Percentiles rank a stretch among this genome's conserved stretches.
These are phyloP conservation scores for Phoebastria nigripes DNA, from an alignment of 2,797 vertebrate species.

Conservation along the genomic window DNA sequence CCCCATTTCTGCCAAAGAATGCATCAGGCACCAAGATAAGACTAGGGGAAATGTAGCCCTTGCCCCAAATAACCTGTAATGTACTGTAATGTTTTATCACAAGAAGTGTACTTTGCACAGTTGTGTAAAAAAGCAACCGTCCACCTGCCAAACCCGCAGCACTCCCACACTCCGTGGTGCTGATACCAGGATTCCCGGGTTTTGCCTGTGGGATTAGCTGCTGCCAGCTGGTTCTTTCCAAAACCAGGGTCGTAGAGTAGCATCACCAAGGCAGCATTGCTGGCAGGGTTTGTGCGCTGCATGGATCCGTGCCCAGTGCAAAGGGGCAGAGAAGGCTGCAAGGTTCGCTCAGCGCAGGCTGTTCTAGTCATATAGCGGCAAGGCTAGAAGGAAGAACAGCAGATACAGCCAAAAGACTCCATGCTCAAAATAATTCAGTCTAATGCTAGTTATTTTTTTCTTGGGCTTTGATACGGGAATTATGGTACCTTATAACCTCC, in stretches of 20 bases:
- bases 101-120: conserved; percentile 53
- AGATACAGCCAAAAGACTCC: not conserved
- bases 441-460: not conserved
- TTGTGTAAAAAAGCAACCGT: conserved; percentile 1
- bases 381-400: not conserved
- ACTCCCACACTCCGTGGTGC: not conserved
- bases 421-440: not conserved
- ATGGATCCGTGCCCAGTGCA: accelerated
- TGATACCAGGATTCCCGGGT: not conserved
- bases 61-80: conserved; percentile 9
- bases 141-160: not conserved
- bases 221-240: not conserved
- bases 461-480: not conserved
- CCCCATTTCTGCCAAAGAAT: conserved; percentile 18
- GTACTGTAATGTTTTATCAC: conserved; percentile 49
- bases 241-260: not conserved
- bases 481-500: not conserved
- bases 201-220: not conserved
- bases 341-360: not conserved
- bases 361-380: not conserved
- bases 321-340: not conserved
- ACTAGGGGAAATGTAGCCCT: not conserved
- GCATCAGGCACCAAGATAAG: conserved; percentile 24
- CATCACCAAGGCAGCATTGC: not conserved
- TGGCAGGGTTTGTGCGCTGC: not conserved